A percentile compares a stretch with the other conserved stretches of the same genome.
phyloP scores from a whole-genome alignment of 2,797 vertebrate species.

The Silurus lanzhouensis region DNA sequence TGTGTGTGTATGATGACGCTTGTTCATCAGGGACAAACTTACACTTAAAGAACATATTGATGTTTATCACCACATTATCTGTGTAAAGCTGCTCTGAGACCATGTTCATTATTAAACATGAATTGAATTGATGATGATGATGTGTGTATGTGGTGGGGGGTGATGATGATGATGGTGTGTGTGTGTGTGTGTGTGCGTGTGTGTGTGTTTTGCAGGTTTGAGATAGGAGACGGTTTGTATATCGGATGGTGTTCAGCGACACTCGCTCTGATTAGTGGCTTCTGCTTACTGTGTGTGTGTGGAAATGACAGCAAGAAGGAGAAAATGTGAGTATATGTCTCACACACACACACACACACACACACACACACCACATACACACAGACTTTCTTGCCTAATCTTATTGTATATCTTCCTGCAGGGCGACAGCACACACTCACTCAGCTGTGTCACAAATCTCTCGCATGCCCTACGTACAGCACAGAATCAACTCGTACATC shows the following conservation, averaged over 20 bases:
- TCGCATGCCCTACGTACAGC: neutral
- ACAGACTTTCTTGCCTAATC: neutral
- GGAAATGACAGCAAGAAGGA: slow-evolving; percentile 46
- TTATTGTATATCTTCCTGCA: neutral
- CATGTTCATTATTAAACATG: too few relatives aligned
- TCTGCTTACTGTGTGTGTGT: slow-evolving; percentile 69
- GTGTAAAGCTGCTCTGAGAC: too few relatives aligned
- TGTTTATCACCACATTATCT: too few relatives aligned
- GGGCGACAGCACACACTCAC: neutral
- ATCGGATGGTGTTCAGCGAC: slow-evolving; percentile 84
- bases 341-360: neutral
- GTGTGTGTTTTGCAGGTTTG: slow-evolving; percentile 74
- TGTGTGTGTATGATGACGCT: too few relatives aligned
- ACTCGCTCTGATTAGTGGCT: slow-evolving; percentile 71
- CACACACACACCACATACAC: neutral
- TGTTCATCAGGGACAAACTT: too few relatives aligned
- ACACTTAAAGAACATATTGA: too few relatives aligned
- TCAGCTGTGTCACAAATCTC: neutral
- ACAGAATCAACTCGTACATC: neutral
- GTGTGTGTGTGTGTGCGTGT: neutral
- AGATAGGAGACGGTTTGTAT: slow-evolving; percentile 85
- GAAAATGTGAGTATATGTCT: slow-evolving; percentile 64
- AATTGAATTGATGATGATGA: too few relatives aligned
- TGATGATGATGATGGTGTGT: too few relatives aligned
- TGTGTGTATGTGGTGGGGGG: too few relatives aligned